These are phyloP conservation scores for Boleophthalmus pectinirostris DNA, from an alignment of 2,113 vertebrate genomes.

Conservation along the genomic window DNA sequence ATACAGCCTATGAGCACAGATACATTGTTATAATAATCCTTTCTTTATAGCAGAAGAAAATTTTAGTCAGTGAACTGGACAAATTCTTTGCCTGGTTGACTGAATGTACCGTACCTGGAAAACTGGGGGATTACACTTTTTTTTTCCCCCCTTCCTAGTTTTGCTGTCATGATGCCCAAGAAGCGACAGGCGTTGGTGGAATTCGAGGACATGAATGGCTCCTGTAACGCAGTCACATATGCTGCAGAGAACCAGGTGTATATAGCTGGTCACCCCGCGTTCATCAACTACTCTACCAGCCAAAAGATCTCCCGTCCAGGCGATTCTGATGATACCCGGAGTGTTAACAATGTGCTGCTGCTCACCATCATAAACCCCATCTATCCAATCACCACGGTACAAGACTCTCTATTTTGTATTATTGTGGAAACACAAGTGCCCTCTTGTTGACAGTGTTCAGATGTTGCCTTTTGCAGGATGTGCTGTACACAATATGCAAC, in stretches of 20 bases:
- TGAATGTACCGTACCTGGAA: too few relatives aligned
- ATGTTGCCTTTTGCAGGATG: constrained; percentile 78
- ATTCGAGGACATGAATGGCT: constrained; percentile 90
- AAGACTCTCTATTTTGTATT: not conserved
- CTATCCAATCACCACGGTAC: constrained; percentile 88
- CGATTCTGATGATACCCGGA: constrained; percentile 85
- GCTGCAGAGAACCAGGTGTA: constrained; percentile 94
- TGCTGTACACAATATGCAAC: constrained; percentile 95
- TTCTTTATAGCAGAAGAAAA: too few relatives aligned
- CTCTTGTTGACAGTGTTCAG: not conserved
- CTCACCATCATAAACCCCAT: constrained; percentile 94
- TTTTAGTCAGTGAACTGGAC: too few relatives aligned
- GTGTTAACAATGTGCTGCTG: constrained; percentile 91
- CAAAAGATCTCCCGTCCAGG: constrained; percentile 95
- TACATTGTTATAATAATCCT: too few relatives aligned
- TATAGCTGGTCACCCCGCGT: constrained; percentile 90
- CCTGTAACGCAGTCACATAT: constrained; percentile 91
- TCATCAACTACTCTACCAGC: constrained; percentile 96
- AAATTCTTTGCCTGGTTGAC: too few relatives aligned
- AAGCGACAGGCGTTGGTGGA: constrained; percentile 94
- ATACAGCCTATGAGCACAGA: too few relatives aligned
- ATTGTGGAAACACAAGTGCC: not conserved
- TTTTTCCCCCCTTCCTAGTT: constrained; percentile 76
- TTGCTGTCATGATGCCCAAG: constrained; percentile 97
- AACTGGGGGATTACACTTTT: too few relatives aligned